Conservation (phyloP, 2,113 vertebrate genomes). For the Oplegnathus fasciatus region DNA sequence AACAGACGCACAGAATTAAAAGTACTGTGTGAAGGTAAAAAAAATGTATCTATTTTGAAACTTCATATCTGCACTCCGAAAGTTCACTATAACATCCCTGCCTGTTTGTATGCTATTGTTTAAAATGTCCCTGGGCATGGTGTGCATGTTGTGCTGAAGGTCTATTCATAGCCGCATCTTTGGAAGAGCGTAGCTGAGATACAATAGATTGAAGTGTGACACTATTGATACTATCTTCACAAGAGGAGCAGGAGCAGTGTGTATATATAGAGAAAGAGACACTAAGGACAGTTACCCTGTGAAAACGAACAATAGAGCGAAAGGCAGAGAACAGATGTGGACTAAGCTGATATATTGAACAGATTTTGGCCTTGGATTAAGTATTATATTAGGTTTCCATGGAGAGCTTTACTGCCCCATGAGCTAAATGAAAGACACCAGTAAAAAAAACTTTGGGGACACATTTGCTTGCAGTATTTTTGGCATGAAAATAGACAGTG, state of each 20-base stretch:
- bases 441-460: background rate
- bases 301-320: background rate
- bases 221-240: background rate
- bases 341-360: background rate
- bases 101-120: background rate
- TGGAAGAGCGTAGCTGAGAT: background rate
- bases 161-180: background rate
- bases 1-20: conserved; percentile 6
- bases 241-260: conserved; percentile 7
- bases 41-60: background rate
- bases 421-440: conserved; percentile 6
- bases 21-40: background rate
- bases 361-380: background rate
- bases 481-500: background rate
- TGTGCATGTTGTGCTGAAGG: background rate
- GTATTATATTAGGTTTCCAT: conserved; percentile 20
- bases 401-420: conserved; percentile 6
- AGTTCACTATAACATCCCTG: background rate
- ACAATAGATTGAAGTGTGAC: background rate
- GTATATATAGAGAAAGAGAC: conserved; percentile 5
- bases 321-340: background rate
- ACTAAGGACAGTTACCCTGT: conserved; percentile 1
- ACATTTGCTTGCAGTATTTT: conserved; percentile 4
- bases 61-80: background rate
- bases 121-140: background rate